These are phyloP conservation scores for Brenthis hecate DNA, from an alignment of 2,888 invertebrate genomes.

Conservation along the genomic window DNA sequence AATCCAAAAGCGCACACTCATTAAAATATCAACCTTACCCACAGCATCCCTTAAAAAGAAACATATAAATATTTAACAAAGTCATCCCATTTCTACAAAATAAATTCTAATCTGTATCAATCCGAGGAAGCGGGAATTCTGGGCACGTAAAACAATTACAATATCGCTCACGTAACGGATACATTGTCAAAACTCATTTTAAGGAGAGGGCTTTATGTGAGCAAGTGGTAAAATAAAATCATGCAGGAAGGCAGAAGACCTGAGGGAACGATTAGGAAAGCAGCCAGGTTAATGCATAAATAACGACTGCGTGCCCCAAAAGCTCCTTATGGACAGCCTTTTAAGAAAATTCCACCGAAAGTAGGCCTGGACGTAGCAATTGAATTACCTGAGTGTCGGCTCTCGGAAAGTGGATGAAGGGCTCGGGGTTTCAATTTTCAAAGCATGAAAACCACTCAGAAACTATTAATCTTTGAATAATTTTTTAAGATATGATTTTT, in stretches of 20 bases:
- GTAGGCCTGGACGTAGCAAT: slow-evolving; percentile 37
- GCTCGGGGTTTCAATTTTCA: slow-evolving; percentile 23
- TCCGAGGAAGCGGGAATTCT: slow-evolving; percentile 16
- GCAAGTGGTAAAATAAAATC: slow-evolving; percentile 64
- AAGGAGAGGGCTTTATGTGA: slow-evolving; percentile 44
- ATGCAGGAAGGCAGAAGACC: slow-evolving; percentile 54
- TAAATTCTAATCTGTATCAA: slow-evolving; percentile 14
- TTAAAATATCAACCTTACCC: slow-evolving; percentile 2
- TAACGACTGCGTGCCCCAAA: slow-evolving; percentile 76
- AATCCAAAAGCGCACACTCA: background rate
- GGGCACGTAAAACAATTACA: slow-evolving; percentile 37
- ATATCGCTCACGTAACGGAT: slow-evolving; percentile 43
- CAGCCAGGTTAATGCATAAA: slow-evolving; percentile 83
- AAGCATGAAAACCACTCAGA: slow-evolving; percentile 11
- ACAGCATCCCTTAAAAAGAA: slow-evolving; percentile 2
- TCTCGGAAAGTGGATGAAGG: slow-evolving; percentile 32
- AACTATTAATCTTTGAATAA: background rate
- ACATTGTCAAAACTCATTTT: slow-evolving; percentile 55
- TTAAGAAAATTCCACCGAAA: slow-evolving; percentile 60
- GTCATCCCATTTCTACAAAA: slow-evolving; percentile 10
- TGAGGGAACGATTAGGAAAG: slow-evolving; percentile 79
- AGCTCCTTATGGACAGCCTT: slow-evolving; percentile 59
- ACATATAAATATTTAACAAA: slow-evolving; percentile 13
- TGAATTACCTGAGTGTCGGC: slow-evolving; percentile 39
- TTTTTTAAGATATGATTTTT: slow-evolving; percentile 4